Base-by-base conservation (phyloP, 2,888 invertebrate genomes). In the Leptinotarsa peninsularis region DNA sequence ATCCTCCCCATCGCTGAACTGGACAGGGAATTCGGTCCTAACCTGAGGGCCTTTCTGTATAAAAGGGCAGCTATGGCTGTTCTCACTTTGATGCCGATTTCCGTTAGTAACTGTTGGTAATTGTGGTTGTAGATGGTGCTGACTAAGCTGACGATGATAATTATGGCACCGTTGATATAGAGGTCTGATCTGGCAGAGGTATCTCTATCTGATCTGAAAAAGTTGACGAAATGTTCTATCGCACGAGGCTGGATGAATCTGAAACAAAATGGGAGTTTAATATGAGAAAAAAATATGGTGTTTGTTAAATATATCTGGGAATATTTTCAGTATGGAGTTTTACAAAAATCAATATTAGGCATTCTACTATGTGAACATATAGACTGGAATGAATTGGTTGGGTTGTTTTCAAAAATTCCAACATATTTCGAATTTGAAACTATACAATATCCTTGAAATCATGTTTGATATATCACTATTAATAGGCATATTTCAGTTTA, bases 31-130 rank as follows among this genome's bases (percentile, higher is more conserved):
- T 91, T 78, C 2, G 84, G 79, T 27, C 81, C 84, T 21, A 88
- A 75, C 73, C 81, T 84, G 43, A 88, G 79, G 0, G 86, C 83
- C 79, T 97, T 97, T 85, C 95, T 91, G 86, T 95, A 76, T 76
- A 97, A 92, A 21, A 96, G 89, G 0, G 95, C 93, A 83, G 95
- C 95, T 83, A 94, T 93, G 0, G 95, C 94, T 0, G 96, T 92
- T n/a, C 96, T 90, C 85, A 95, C 91, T 7, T 58, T 95, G 87
- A 94, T 91, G 82, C 94, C 93, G 69, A 94, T 89, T 56, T 95
- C 93, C 21, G 93, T 93, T 90, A 96, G 92, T 52, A 78, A 74
- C 71, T 81, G 82, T 93, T 96, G 96, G 86, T 95, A 97, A 0
- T 96, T 96, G 88, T 98, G 85, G 54, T 84, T 84, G 73, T 85